Evolutionary conservation across 2,113 vertebrate genomes (phyloP).

Genomic region (Ascaphus truei): DNA sequence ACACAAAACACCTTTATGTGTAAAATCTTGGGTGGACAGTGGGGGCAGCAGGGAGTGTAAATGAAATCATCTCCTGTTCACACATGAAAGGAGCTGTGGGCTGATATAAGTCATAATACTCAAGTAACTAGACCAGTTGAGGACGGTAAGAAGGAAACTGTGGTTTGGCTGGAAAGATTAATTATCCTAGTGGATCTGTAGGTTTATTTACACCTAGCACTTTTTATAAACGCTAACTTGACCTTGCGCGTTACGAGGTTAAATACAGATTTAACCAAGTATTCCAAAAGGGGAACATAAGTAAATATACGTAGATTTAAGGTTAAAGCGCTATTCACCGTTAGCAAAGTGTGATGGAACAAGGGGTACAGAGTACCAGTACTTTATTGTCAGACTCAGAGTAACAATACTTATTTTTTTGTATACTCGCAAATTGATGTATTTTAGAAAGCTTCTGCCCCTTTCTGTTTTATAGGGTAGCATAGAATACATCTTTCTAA

Average conservation of each 20-base stretch:
- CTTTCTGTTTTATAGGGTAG: no score
- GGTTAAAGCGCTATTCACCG: no score
- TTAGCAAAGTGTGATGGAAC: no score
- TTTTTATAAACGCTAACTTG: background rate
- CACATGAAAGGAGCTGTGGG: background rate
- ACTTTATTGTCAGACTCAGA: no score
- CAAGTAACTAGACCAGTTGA: background rate
- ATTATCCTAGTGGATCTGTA: background rate
- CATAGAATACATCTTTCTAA: no score
- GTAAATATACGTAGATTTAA: background rate
- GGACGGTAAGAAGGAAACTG: constrained; percentile 13
- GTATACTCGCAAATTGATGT: no score
- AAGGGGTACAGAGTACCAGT: no score
- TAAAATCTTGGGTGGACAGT: background rate
- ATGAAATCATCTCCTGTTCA: background rate
- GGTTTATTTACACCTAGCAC: constrained; percentile 1
- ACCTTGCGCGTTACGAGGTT: background rate
- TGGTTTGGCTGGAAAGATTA: constrained; percentile 6
- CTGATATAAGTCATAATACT: background rate
- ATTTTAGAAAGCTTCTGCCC: no score
- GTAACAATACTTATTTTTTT: no score
- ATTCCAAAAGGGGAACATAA: background rate
- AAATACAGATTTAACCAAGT: background rate
- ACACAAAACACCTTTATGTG: background rate
- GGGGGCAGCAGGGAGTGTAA: background rate